These are phyloP conservation scores for Apodemia arnacis DNA, from an alignment of 2,888 invertebrate genomes.

Conservation along the genomic window DNA sequence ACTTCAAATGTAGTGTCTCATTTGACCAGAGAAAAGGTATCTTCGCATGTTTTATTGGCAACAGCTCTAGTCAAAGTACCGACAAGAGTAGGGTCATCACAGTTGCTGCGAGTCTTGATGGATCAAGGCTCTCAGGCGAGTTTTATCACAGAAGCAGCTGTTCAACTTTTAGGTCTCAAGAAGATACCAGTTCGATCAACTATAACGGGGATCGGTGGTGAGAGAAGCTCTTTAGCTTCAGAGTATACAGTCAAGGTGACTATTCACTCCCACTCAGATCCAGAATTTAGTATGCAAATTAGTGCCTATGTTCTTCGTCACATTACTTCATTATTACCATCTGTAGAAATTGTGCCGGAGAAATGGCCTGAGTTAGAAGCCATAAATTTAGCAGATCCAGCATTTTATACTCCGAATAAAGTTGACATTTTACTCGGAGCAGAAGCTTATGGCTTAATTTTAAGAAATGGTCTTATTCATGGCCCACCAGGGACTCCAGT, in stretches of 20 bases:
- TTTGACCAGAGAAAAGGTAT: background rate
- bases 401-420: background rate
- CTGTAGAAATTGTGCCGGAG: too few relatives aligned
- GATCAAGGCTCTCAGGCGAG: background rate
- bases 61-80: conserved; percentile 14
- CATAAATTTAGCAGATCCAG: conserved; percentile 6
- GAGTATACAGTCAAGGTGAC: too few relatives aligned
- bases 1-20: too few relatives aligned
- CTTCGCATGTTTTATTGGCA: conserved; percentile 1
- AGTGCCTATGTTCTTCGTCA: too few relatives aligned
- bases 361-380: background rate
- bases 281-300: too few relatives aligned
- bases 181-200: too few relatives aligned
- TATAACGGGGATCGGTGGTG: background rate
- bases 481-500: conserved; percentile 1
- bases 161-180: too few relatives aligned
- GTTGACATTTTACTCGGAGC: conserved; percentile 4
- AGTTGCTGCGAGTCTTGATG: background rate
- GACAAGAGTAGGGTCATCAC: background rate
- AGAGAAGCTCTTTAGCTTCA: background rate
- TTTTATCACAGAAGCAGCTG: too few relatives aligned
- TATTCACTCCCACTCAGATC: too few relatives aligned
- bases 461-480: background rate
- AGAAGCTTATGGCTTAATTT: background rate
- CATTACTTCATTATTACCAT: too few relatives aligned